A percentile compares a stretch with the other conserved stretches of the same genome.
These are phyloP conservation scores for Mimas tiliae DNA, from an alignment of 2,888 invertebrate genomes.

Conservation along the genomic window DNA sequence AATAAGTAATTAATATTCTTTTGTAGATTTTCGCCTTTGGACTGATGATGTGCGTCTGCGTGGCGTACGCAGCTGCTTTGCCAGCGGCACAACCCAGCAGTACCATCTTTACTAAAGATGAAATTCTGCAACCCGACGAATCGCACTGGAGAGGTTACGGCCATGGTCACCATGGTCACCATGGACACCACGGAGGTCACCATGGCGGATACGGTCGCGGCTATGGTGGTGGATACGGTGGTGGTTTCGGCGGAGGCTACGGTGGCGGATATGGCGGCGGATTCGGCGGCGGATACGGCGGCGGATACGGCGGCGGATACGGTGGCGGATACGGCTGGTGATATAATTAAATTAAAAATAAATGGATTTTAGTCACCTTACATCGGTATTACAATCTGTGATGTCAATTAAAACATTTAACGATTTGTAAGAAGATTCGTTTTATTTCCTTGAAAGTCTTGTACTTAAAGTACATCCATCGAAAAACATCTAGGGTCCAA, in stretches of 20 bases:
- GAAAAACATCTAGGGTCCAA: too few relatives aligned
- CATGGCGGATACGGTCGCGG: constrained; percentile 27
- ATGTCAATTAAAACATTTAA: constrained; percentile 30
- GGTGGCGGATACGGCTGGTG: constrained; percentile 37
- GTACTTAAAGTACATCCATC: too few relatives aligned
- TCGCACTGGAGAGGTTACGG: constrained; percentile 34
- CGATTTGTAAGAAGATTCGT: constrained; percentile 3
- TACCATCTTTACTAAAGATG: constrained; percentile 31
- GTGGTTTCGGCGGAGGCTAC: constrained; percentile 32
- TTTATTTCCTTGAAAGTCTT: neutral
- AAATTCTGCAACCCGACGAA: constrained; percentile 43
- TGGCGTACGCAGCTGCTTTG: constrained; percentile 55
- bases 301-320: constrained; percentile 35
- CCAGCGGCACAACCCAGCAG: constrained; percentile 38
- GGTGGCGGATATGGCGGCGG: constrained; percentile 37
- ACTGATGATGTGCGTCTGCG: constrained; percentile 55
- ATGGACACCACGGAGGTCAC: constrained; percentile 23
- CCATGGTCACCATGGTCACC: constrained; percentile 20
- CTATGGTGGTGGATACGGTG: constrained; percentile 29
- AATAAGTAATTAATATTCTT: too few relatives aligned
- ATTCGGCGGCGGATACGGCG: too few relatives aligned
- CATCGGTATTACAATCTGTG: constrained; percentile 43
- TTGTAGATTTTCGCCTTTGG: constrained; percentile 55
- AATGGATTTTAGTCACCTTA: neutral
- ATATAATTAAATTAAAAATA: constrained; percentile 30